Conservation (phyloP, 2,797 vertebrate genomes). For the Etheostoma nigrum region DNA sequence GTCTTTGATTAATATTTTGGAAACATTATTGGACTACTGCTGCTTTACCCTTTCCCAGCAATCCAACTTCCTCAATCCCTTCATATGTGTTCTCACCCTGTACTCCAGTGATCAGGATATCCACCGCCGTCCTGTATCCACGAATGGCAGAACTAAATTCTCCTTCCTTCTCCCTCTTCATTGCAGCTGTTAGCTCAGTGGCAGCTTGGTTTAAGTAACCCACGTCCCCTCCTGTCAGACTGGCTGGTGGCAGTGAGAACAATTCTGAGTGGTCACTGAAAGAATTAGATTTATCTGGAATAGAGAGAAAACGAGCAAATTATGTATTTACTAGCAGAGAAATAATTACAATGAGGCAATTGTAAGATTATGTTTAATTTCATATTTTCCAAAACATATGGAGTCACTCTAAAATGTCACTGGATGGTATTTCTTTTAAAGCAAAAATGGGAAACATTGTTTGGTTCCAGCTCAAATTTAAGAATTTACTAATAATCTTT, state of each 20-base stretch:
- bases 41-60: neutral
- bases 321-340: neutral
- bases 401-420: neutral
- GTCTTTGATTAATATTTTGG: neutral
- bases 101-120: slow-evolving; percentile 89
- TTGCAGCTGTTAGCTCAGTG: slow-evolving; percentile 84
- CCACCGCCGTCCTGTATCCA: slow-evolving; percentile 87
- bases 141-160: slow-evolving; percentile 86
- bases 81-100: slow-evolving; percentile 77
- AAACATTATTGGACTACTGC: neutral
- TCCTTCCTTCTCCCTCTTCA: slow-evolving; percentile 86
- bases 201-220: slow-evolving; percentile 86
- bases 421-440: neutral
- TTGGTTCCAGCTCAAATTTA: neutral
- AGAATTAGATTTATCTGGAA: slow-evolving; percentile 68
- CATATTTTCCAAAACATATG: neutral
- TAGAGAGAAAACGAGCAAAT: neutral
- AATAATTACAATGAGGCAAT: neutral
- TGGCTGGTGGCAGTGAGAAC: slow-evolving; percentile 69
- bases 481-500: neutral
- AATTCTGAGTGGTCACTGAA: slow-evolving; percentile 76
- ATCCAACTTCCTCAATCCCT: neutral
- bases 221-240: slow-evolving; percentile 66
- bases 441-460: neutral
- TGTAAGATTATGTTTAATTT: neutral